Evolutionary conservation across 2,888 invertebrate species (phyloP).

Genomic region (Julus scanicus): DNA sequence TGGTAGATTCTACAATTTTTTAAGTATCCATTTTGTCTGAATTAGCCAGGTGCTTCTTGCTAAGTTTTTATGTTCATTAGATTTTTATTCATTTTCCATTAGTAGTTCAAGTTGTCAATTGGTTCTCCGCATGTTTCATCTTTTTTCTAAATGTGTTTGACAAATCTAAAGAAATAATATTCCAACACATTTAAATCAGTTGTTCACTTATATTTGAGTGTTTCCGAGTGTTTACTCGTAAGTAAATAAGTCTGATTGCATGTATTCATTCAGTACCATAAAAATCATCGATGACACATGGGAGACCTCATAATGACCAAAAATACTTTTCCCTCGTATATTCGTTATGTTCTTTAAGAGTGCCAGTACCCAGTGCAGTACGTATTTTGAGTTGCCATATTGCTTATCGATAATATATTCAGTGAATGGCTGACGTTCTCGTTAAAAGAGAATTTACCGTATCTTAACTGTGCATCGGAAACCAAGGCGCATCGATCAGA

Average conservation of each 20-base stretch:
- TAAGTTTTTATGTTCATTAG: background rate
- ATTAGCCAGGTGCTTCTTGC: background rate
- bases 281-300: background rate
- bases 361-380: background rate
- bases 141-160: background rate
- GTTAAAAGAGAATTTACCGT: background rate
- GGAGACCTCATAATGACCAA: background rate
- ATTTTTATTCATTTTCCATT: background rate
- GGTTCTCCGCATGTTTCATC: background rate
- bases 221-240: background rate
- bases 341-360: background rate
- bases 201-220: background rate
- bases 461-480: background rate
- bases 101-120: background rate
- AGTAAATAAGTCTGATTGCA: too few relatives aligned
- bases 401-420: background rate
- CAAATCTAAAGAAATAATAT: background rate
- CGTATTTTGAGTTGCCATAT: background rate
- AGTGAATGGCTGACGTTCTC: background rate
- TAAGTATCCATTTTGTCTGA: constrained; percentile 29
- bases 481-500: background rate
- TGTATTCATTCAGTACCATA: too few relatives aligned
- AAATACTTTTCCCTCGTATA: background rate
- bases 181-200: background rate
- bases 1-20: background rate